Conservation (phyloP, 2,888 invertebrate genomes). For the Dyspetes luteomarginatus region DNA sequence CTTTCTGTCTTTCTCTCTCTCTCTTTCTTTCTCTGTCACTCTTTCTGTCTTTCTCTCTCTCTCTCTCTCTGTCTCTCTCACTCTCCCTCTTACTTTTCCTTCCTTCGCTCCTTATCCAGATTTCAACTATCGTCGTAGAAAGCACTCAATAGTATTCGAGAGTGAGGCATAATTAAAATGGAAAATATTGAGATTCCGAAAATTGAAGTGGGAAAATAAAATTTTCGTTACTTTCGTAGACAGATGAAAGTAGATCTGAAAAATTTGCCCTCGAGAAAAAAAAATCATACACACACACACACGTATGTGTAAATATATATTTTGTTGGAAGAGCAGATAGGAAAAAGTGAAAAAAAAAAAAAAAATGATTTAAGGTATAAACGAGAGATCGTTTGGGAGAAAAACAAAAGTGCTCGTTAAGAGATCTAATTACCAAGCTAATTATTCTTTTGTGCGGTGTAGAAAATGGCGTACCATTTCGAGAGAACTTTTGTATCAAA, state of each 20-base stretch:
- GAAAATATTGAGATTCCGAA: constrained; percentile 65
- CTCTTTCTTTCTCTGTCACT: too few relatives aligned
- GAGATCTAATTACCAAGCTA: constrained; percentile 67
- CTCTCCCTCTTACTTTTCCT: constrained; percentile 14
- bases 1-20: too few relatives aligned
- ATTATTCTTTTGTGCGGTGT: constrained; percentile 66
- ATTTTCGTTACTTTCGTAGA: constrained; percentile 64
- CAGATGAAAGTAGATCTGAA: not conserved
- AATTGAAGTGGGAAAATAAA: constrained; percentile 64
- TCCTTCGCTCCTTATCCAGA: constrained; percentile 4
- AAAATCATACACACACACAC: too few relatives aligned
- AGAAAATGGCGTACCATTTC: constrained; percentile 3
- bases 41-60: too few relatives aligned
- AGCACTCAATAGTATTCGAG: constrained; percentile 47
- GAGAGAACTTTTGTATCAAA: not conserved
- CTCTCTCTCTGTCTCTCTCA: too few relatives aligned
- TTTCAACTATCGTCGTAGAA: constrained; percentile 10
- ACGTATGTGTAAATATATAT: not conserved
- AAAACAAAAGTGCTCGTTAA: constrained; percentile 67
- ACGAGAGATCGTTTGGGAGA: constrained; percentile 25
- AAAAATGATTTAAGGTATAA: constrained; percentile 70
- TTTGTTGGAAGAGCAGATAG: not conserved
- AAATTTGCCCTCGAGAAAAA: not conserved
- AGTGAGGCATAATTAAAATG: constrained; percentile 62
- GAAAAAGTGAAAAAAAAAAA: constrained; percentile 33